A percentile compares a stretch with the other conserved stretches of the same genome.
Conservation (phyloP, 1,140 invertebrate species). For the Drosophila nikananu region DNA sequence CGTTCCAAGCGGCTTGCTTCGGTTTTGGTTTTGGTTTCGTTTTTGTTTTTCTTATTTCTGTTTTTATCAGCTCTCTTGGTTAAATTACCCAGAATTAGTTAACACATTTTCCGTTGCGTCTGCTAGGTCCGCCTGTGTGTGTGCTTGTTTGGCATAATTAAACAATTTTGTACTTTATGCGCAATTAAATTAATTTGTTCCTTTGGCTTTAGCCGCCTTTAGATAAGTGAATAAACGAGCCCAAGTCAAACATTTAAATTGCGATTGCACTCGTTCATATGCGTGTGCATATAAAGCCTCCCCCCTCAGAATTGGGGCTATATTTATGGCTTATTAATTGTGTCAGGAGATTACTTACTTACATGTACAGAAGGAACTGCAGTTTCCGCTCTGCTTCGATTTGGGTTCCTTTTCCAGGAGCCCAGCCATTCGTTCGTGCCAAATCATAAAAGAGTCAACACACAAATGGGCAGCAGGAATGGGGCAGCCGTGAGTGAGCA, state of each 20-base stretch:
- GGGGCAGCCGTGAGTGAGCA: constrained; percentile 33
- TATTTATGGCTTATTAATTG: constrained; percentile 52
- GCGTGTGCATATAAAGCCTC: constrained; percentile 11
- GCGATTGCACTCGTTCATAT: constrained; percentile 51
- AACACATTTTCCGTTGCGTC: constrained; percentile 65
- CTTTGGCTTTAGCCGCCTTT: constrained; percentile 68
- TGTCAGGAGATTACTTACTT: constrained; percentile 23
- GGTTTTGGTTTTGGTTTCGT: constrained; percentile 28
- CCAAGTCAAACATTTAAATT: constrained; percentile 80
- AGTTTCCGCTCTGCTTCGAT: constrained; percentile 21
- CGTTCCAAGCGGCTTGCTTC: constrained; percentile 39
- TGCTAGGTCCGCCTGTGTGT: constrained; percentile 9
- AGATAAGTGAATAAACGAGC: constrained; percentile 79
- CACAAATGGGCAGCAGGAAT: constrained; percentile 35
- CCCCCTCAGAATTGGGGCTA: constrained; percentile 3
- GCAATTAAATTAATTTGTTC: constrained; percentile 79
- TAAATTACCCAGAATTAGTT: constrained; percentile 80
- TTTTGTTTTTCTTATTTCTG: background rate
- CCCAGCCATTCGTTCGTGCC: constrained; percentile 52
- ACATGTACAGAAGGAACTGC: background rate
- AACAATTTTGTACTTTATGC: constrained; percentile 80
- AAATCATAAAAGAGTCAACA: constrained; percentile 62
- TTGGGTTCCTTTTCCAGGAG: constrained; percentile 27
- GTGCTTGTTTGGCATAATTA: constrained; percentile 67
- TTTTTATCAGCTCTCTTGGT: constrained; percentile 59